Evolutionary conservation across 2,797 vertebrate genomes (phyloP), one percentile per base, ranked within the genome.

Genomic region (Bradypodion ventrale): DNA sequence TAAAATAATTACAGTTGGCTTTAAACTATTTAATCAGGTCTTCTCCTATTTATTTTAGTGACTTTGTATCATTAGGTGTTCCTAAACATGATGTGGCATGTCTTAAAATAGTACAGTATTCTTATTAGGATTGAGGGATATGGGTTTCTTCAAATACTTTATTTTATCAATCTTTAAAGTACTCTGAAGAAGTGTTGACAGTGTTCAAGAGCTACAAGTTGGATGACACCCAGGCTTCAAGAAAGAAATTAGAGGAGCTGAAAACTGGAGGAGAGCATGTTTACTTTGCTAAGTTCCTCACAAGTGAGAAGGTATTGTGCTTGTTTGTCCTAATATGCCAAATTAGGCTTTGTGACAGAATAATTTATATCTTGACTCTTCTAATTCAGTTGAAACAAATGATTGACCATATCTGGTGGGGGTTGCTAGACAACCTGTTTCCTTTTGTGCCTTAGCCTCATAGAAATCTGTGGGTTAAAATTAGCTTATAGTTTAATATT

Each of bases 201-300:
- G 98, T 99, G 83, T 99, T 99, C 94, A 99, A 98, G 94, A 99
- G 99, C 95, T 99, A 96, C 89, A 99, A 99, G 81, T 92, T 99
- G 94, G 99, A 99, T 0, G 99, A 99, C 94, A 99, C 97, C 91
- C 99, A 99, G 92, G 98, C 97, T 21, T 99, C 98, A 27, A 98
- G 98, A 91, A 98, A 97, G 89, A 99, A 99, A 92, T 91, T 98
- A 89, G 98, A 99, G 90, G 98, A 99, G 91, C 94, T 99, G 32
- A 98, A 98, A 94, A 96, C 97, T 9, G 97, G 96, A 78, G 97
- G 97, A 86, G 98, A 99, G 7, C 98, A 99, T 5, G 98, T 99
- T 0, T 99, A 99, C 93, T 99, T 99, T 89, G 98, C 99, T 0
- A 99, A 99, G 94, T 99, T 99, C 91, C 96, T 99, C 85, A 99